These are phyloP conservation scores for Spatulosminthurus flaviceps DNA, from an alignment of 2,888 invertebrate genomes.

Conservation along the genomic window DNA sequence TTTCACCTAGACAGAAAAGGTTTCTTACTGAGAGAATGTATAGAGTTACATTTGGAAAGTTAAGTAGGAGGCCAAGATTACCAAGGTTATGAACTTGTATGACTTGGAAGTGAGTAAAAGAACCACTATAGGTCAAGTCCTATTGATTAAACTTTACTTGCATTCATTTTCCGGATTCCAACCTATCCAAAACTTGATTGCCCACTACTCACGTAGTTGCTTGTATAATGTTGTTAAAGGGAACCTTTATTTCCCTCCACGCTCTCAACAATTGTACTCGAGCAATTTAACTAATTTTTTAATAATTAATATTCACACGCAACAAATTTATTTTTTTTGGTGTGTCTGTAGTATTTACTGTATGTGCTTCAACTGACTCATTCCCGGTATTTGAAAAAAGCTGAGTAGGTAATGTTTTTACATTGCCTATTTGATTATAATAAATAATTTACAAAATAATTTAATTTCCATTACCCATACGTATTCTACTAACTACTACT, in stretches of 20 bases:
- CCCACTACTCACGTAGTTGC: slow-evolving; percentile 27
- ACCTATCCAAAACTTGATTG: slow-evolving; percentile 39
- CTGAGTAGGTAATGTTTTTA: slow-evolving; percentile 19
- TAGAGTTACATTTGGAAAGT: background rate
- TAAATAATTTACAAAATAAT: background rate
- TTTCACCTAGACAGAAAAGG: background rate
- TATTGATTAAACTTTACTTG: slow-evolving; percentile 39
- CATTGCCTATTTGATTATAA: background rate
- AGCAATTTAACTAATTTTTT: background rate
- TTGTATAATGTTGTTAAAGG: background rate
- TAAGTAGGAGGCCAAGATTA: slow-evolving; percentile 16
- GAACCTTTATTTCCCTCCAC: background rate
- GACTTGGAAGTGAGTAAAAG: slow-evolving; percentile 12
- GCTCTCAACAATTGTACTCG: background rate
- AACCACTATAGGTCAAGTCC: slow-evolving; percentile 50
- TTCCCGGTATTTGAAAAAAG: too few relatives aligned
- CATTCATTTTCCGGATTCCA: slow-evolving; percentile 55
- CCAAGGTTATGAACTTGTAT: slow-evolving; percentile 20
- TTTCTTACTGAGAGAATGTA: too few relatives aligned
- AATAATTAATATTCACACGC: background rate
- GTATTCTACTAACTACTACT: too few relatives aligned
- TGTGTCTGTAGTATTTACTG: too few relatives aligned
- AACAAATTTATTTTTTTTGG: background rate
- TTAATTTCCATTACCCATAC: background rate
- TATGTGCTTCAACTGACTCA: too few relatives aligned